Conservation (phyloP, 2,888 invertebrate species). For the Machimus atricapillus region DNA sequence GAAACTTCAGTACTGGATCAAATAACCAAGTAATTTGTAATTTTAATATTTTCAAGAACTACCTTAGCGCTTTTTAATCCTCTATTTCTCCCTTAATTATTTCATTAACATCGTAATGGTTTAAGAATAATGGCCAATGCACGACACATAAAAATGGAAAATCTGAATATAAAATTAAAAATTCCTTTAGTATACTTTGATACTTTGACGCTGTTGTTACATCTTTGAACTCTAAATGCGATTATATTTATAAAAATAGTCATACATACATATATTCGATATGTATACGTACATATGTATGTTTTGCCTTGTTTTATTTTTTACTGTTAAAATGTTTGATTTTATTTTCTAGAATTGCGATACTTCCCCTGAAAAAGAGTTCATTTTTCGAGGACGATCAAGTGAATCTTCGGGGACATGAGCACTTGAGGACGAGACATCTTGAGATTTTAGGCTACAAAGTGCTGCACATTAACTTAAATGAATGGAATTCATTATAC, state of each 20-base stretch:
- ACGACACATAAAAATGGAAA: no score
- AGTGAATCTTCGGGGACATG: slow-evolving; percentile 64
- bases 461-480: slow-evolving; percentile 65
- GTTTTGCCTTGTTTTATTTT: no score
- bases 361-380: slow-evolving; percentile 62
- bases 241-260: no score
- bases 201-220: no score
- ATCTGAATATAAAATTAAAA: no score
- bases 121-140: no score
- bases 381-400: slow-evolving; percentile 64
- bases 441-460: slow-evolving; percentile 71
- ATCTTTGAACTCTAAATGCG: no score
- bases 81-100: not conserved
- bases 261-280: no score
- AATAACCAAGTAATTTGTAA: slow-evolving; percentile 56
- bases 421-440: slow-evolving; percentile 66
- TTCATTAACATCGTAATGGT: not conserved
- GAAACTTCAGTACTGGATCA: slow-evolving; percentile 57
- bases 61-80: no score
- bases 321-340: not conserved
- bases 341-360: slow-evolving; percentile 55
- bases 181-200: no score
- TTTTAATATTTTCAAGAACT: not conserved
- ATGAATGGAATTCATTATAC: slow-evolving; percentile 67
- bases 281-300: no score